Conservation (phyloP, 2,888 invertebrate genomes). For the Heliconius sara region DNA sequence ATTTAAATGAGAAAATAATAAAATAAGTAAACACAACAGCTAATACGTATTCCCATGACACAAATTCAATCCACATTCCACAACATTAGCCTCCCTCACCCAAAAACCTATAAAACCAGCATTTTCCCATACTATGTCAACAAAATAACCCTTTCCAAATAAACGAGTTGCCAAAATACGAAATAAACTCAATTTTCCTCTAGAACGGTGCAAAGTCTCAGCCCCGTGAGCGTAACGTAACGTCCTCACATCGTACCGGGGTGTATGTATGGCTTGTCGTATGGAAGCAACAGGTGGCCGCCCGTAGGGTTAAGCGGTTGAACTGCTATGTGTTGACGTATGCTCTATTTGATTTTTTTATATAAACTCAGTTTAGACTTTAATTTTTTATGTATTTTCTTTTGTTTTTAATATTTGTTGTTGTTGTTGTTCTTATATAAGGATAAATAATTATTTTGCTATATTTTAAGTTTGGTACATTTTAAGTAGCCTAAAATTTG, state of each 20-base stretch:
- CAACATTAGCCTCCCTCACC: neutral
- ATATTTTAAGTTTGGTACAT: too few species aligned
- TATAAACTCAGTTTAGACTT: too few species aligned
- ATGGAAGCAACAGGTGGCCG: conserved; percentile 79
- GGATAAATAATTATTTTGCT: too few species aligned
- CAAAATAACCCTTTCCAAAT: conserved; percentile 63
- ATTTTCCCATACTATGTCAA: conserved; percentile 40
- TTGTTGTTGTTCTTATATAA: too few species aligned
- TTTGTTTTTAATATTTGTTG: too few species aligned
- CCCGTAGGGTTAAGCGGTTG: conserved; percentile 80
- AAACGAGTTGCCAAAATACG: conserved; percentile 64
- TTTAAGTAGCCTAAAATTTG: too few species aligned
- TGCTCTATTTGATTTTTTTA: conserved; percentile 60
- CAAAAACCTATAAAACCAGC: neutral
- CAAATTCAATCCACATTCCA: conserved; percentile 1
- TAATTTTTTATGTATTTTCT: neutral
- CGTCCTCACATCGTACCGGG: conserved; percentile 53
- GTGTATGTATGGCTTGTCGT: conserved; percentile 70
- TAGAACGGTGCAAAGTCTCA: conserved; percentile 56
- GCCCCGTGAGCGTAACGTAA: conserved; percentile 52
- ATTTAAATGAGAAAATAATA: neutral
- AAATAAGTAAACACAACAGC: neutral
- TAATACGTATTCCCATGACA: neutral
- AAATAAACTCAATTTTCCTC: conserved; percentile 76
- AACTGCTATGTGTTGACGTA: conserved; percentile 50